These are phyloP conservation scores for Musca domestica DNA, from an alignment of 1,140 invertebrate genomes.

Conservation along the genomic window DNA sequence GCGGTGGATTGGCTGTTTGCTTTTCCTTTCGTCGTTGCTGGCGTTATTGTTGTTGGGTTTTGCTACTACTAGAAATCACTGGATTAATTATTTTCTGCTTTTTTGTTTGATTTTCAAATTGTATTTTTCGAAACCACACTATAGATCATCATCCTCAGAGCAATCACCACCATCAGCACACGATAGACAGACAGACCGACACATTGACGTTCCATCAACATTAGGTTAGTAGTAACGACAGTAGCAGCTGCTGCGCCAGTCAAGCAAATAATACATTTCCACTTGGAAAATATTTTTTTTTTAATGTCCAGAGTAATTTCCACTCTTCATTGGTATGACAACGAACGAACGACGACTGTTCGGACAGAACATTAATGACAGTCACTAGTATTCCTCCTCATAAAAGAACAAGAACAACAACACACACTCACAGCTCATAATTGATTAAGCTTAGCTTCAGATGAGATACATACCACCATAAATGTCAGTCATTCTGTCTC, in stretches of 20 bases:
- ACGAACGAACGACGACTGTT: too few relatives aligned
- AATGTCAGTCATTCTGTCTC: too few relatives aligned
- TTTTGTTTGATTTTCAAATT: background rate
- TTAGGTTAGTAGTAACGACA: background rate
- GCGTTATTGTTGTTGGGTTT: background rate
- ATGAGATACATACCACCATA: too few relatives aligned
- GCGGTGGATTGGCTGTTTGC: background rate
- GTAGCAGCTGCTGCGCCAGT: background rate
- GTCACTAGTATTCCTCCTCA: too few relatives aligned
- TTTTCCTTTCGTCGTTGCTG: conserved; percentile 8
- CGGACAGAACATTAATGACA: too few relatives aligned
- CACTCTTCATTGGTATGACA: background rate
- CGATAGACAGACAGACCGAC: too few relatives aligned
- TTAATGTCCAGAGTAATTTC: background rate
- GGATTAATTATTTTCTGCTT: background rate
- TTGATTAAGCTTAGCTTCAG: too few relatives aligned
- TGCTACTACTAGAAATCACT: too few relatives aligned
- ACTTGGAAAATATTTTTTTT: conserved; percentile 8
- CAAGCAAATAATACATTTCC: background rate
- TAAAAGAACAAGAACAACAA: too few relatives aligned
- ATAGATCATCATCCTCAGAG: background rate
- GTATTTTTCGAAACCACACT: conserved; percentile 4
- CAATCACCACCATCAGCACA: background rate
- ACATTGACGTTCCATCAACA: background rate
- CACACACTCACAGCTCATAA: too few relatives aligned